Conservation (phyloP, 1,140 invertebrate genomes). For the Saccostrea echinata region DNA sequence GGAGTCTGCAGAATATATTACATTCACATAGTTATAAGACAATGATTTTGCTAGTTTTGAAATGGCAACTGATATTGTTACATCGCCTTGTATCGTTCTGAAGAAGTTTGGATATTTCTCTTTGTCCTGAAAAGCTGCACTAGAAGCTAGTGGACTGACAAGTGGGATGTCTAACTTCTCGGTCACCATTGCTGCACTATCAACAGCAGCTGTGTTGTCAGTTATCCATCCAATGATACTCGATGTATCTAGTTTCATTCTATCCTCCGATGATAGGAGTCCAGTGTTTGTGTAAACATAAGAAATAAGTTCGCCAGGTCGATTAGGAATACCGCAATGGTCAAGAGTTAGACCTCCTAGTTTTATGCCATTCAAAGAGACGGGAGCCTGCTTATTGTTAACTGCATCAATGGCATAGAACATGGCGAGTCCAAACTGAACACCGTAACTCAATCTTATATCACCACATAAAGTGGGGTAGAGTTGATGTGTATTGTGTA, state of each 20-base stretch:
- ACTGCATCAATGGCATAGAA: conserved; percentile 88
- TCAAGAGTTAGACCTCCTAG: conserved; percentile 72
- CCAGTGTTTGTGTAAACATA: conserved; percentile 70
- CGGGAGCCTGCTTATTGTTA: conserved; percentile 80
- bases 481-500: conserved; percentile 58
- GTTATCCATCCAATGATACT: conserved; percentile 71
- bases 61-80: conserved; percentile 88
- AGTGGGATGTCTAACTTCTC: conserved; percentile 68
- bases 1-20: conserved; percentile 63
- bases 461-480: conserved; percentile 67
- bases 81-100: conserved; percentile 89
- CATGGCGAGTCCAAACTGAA: conserved; percentile 89
- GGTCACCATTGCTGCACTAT: conserved; percentile 66
- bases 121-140: conserved; percentile 86
- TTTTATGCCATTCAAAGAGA: conserved; percentile 66
- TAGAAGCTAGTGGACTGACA: conserved; percentile 81
- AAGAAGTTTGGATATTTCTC: conserved; percentile 88
- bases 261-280: conserved; percentile 39
- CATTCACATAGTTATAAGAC: conserved; percentile 64
- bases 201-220: conserved; percentile 65
- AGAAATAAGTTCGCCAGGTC: conserved; percentile 66
- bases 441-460: conserved; percentile 80
- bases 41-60: conserved; percentile 71
- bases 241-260: conserved; percentile 51
- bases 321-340: conserved; percentile 69